Percentiles rank a stretch among this genome's conserved stretches.
phyloP scores from a whole-genome alignment of 2,888 invertebrate species.

The Colletes collaris region DNA sequence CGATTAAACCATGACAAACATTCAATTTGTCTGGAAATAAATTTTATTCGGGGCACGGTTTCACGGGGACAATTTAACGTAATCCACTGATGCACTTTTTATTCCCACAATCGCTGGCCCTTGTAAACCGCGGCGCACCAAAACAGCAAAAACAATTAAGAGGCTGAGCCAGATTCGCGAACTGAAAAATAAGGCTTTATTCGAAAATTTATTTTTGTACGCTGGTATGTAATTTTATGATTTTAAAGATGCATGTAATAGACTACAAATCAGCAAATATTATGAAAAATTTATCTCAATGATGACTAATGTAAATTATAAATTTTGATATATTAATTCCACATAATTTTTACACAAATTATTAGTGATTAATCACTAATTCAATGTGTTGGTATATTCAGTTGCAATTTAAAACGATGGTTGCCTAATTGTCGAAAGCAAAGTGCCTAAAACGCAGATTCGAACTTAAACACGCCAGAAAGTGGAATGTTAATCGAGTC shows the following conservation, averaged over 20 bases:
- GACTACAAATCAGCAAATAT: too few species aligned
- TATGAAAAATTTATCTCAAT: too few species aligned
- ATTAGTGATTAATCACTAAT: not conserved
- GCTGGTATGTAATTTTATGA: too few species aligned
- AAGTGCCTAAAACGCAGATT: not conserved
- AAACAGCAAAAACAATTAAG: not conserved
- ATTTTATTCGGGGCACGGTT: constrained; percentile 40
- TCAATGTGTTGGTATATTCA: not conserved
- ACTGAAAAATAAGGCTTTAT: too few species aligned
- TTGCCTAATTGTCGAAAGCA: not conserved
- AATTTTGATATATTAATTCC: too few species aligned
- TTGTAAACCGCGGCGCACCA: not conserved
- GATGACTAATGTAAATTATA: too few species aligned
- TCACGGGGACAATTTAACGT: constrained; percentile 24
- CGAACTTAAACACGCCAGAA: not conserved
- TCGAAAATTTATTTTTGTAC: too few species aligned
- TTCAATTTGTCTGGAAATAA: constrained; percentile 51
- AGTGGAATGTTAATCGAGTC: constrained; percentile 20
- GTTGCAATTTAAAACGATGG: constrained; percentile 2
- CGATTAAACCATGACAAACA: constrained; percentile 64
- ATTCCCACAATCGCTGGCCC: not conserved
- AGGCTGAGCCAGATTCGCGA: too few species aligned
- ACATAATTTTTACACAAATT: too few species aligned
- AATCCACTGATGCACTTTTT: constrained; percentile 19
- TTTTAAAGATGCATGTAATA: too few species aligned